A percentile compares a stretch with the other conserved stretches of the same genome.
phyloP scores from a whole-genome alignment of 2,888 invertebrate species.

The Drosophila subquinaria region DNA sequence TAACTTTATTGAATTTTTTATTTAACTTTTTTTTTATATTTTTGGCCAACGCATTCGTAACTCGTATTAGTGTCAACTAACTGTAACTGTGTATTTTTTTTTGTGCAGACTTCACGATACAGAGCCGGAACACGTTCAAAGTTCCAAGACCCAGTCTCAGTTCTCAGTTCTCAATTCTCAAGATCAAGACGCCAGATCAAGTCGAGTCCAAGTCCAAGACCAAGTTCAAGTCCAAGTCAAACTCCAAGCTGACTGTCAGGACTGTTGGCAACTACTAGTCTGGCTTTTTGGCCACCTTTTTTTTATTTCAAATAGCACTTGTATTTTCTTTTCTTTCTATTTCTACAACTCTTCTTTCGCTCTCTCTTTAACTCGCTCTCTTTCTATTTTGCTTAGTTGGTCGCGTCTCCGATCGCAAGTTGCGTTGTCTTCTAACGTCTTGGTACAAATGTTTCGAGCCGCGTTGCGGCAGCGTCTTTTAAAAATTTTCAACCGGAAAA shows the following conservation, averaged over 20 bases:
- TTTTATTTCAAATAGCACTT: conserved; percentile 36
- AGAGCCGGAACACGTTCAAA: conserved; percentile 23
- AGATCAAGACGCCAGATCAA: conserved; percentile 17
- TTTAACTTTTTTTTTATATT: conserved; percentile 20
- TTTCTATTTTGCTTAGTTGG: conserved; percentile 18
- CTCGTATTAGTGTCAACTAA: conserved; percentile 82
- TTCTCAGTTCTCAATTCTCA: conserved; percentile 5
- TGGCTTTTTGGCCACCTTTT: conserved; percentile 31
- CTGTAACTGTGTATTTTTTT: conserved; percentile 74
- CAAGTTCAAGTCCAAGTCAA: conserved; percentile 16
- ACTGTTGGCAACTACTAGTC: conserved; percentile 26
- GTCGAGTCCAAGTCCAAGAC: conserved; percentile 22
- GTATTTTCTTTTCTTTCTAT: conserved; percentile 26
- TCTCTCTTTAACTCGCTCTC: conserved; percentile 1
- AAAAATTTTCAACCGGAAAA: conserved; percentile 84
- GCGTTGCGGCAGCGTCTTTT: conserved; percentile 85
- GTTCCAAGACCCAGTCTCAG: conserved; percentile 14
- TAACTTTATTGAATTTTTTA: conserved; percentile 31
- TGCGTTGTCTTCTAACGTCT: conserved; percentile 84
- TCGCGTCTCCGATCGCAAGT: conserved; percentile 48
- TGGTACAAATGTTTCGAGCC: conserved; percentile 85
- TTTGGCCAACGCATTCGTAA: conserved; percentile 47
- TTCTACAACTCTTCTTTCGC: neutral
- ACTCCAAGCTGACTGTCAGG: conserved; percentile 20
- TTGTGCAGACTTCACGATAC: conserved; percentile 30